Percentiles rank a stretch among this genome's conserved stretches.
Conservation (phyloP, 2,888 invertebrate genomes). For the Pilophorus perplexus region DNA sequence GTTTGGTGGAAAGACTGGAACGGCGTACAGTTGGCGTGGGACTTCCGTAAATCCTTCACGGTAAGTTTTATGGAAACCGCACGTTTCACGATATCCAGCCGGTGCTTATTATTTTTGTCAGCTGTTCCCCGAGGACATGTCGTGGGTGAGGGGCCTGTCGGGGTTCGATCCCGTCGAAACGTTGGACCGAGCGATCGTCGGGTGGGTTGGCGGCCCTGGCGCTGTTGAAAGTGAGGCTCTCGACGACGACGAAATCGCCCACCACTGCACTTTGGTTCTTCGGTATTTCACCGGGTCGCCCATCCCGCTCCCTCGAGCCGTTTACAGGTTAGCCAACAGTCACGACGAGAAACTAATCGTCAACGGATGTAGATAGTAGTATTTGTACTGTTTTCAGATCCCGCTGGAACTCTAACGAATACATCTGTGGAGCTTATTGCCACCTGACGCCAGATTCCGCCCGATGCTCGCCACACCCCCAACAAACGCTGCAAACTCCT, state of each 20-base stretch:
- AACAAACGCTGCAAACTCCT: constrained; percentile 11
- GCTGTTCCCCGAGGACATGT: constrained; percentile 30
- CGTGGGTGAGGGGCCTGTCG: constrained; percentile 61
- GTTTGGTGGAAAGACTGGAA: constrained; percentile 61
- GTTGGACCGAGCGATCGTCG: constrained; percentile 57
- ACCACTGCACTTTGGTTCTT: constrained; percentile 57
- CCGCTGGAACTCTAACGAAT: constrained; percentile 59
- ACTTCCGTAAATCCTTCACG: constrained; percentile 3
- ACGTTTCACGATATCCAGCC: too few relatives aligned
- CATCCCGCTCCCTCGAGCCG: constrained; percentile 3
- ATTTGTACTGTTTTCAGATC: too few relatives aligned
- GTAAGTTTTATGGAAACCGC: too few relatives aligned
- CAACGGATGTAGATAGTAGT: too few relatives aligned
- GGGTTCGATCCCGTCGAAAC: constrained; percentile 64
- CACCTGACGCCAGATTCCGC: constrained; percentile 53
- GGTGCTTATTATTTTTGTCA: background rate
- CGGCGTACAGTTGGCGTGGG: constrained; percentile 63
- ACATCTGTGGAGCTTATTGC: constrained; percentile 61
- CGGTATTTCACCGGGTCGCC: constrained; percentile 53
- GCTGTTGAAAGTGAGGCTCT: constrained; percentile 60
- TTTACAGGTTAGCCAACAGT: constrained; percentile 2
- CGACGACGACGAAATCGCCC: constrained; percentile 56
- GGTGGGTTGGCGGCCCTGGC: constrained; percentile 65
- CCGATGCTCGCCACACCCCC: constrained; percentile 2
- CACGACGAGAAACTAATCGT: too few relatives aligned